phyloP scores from a whole-genome alignment of 2,113 vertebrate genomes.

The Echinops telfairi region DNA sequence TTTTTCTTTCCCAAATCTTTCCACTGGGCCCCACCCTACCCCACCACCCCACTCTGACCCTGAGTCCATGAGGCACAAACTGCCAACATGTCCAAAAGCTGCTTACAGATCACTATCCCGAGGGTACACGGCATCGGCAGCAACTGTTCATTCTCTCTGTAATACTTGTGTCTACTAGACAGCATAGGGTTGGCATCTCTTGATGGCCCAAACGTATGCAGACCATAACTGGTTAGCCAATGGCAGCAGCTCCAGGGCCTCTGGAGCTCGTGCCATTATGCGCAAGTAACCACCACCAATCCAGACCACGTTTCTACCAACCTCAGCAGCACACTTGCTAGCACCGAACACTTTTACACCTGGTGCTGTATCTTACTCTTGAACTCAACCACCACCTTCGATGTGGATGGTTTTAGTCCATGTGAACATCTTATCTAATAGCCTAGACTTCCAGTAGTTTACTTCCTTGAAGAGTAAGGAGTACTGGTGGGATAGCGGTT shows the following conservation, averaged over 20 bases:
- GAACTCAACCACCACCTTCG: neutral
- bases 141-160: neutral
- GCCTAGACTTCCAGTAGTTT: neutral
- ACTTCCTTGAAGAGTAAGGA: conserved; percentile 39
- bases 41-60: neutral
- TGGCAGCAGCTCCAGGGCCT: neutral
- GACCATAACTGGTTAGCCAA: neutral
- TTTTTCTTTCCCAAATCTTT: neutral
- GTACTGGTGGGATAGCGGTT: too few species aligned
- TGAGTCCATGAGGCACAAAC: neutral
- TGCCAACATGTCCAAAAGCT: neutral
- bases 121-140: neutral
- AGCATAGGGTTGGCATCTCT: neutral
- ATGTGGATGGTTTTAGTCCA: neutral
- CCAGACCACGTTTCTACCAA: neutral
- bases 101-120: neutral
- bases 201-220: neutral
- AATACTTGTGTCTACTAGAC: neutral
- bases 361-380: neutral
- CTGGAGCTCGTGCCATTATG: neutral
- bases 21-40: too few species aligned
- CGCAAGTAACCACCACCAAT: neutral
- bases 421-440: neutral
- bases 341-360: conserved; percentile 17
- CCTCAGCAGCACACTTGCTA: neutral